A percentile compares a stretch with the other conserved stretches of the same genome.
phyloP scores from a whole-genome alignment of 1,140 invertebrate species.

The Brachionus paranguensis region DNA sequence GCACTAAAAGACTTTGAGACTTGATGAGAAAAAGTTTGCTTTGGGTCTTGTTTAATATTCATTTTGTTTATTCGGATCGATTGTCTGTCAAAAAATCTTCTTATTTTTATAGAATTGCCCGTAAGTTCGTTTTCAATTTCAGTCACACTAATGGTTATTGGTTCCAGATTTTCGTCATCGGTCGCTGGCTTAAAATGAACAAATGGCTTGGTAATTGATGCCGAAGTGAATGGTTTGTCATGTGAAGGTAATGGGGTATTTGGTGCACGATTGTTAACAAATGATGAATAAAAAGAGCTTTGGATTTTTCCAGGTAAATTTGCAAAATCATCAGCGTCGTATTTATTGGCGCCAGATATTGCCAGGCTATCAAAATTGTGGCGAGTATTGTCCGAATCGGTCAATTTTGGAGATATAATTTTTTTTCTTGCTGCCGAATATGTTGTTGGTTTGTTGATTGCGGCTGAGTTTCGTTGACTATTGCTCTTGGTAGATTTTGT shows the following conservation, averaged over 20 bases:
- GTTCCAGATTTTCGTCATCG: neutral
- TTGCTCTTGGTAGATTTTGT: neutral
- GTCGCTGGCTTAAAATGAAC: neutral
- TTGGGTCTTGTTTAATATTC: neutral
- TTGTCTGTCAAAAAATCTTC: conserved; percentile 30
- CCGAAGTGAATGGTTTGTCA: neutral
- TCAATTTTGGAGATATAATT: neutral
- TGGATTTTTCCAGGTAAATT: neutral
- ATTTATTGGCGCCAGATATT: neutral
- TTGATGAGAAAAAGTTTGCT: neutral
- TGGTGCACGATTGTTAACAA: conserved; percentile 1
- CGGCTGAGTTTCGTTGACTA: neutral
- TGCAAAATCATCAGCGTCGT: neutral
- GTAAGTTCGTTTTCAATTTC: conserved; percentile 24
- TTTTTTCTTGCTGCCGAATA: neutral
- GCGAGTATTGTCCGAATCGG: neutral
- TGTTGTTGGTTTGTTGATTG: neutral
- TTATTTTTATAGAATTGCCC: neutral
- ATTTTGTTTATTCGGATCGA: conserved; percentile 6
- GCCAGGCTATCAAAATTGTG: neutral
- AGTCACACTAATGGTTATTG: conserved; percentile 19
- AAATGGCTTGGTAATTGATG: neutral
- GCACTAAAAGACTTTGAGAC: neutral
- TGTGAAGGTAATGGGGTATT: neutral
- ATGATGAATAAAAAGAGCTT: neutral